Percentiles rank a stretch among this genome's conserved stretches.
Evolutionary conservation across 37 sponge, comb jelly and placozoan genomes (phyloP).

Genomic region (Corticium candelabrum): DNA sequence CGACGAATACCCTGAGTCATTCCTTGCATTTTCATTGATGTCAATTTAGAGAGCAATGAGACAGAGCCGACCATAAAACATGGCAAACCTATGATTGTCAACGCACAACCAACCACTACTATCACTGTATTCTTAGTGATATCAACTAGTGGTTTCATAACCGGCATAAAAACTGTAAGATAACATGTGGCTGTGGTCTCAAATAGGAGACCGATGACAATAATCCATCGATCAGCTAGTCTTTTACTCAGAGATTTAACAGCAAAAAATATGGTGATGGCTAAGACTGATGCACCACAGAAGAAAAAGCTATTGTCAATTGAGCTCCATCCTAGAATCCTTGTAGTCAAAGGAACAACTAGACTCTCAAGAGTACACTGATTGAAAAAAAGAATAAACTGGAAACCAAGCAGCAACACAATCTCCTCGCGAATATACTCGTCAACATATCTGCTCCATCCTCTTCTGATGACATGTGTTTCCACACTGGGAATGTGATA

Average conservation of each 20-base stretch:
- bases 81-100: constrained; percentile 45
- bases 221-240: constrained; percentile 23
- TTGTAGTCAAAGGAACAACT: constrained; percentile 57
- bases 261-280: not conserved
- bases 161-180: constrained; percentile 1
- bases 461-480: too few species aligned
- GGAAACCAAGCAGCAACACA: constrained; percentile 42
- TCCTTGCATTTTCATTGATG: constrained; percentile 54
- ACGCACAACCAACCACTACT: constrained; percentile 31
- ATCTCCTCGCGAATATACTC: constrained; percentile 55
- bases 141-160: not conserved
- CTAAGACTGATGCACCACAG: constrained; percentile 34
- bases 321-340: constrained; percentile 47
- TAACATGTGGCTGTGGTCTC: constrained; percentile 29
- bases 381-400: constrained; percentile 62
- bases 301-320: constrained; percentile 56
- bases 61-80: constrained; percentile 41
- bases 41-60: constrained; percentile 69
- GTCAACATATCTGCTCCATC: not conserved
- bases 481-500: too few species aligned
- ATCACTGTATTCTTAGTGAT: not conserved
- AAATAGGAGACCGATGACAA: constrained; percentile 39
- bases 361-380: constrained; percentile 66
- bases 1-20: constrained; percentile 83
- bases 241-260: not conserved